phyloP scores from a whole-genome alignment of 2,888 invertebrate genomes.

The Auanema sp. region DNA sequence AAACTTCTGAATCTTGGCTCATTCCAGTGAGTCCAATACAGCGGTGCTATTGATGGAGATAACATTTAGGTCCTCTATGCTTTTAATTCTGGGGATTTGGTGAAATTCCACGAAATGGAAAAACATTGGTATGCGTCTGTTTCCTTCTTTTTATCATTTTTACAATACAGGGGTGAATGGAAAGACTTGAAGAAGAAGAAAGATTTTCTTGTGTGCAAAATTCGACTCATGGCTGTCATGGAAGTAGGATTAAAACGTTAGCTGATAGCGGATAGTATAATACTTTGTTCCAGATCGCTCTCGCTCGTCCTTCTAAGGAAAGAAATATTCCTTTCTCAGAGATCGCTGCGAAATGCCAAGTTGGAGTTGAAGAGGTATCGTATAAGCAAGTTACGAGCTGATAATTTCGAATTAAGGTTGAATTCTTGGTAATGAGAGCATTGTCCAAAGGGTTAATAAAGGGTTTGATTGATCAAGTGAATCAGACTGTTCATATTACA shows the following conservation, averaged over 20 bases:
- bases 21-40: constrained; percentile 68
- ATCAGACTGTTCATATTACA: constrained; percentile 76
- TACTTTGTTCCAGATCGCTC: constrained; percentile 79
- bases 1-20: constrained; percentile 82
- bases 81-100: constrained; percentile 79
- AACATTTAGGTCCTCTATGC: constrained; percentile 70
- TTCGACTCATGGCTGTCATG: constrained; percentile 92
- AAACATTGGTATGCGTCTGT: constrained; percentile 67
- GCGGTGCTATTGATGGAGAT: constrained; percentile 69
- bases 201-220: constrained; percentile 74
- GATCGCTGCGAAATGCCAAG: constrained; percentile 82
- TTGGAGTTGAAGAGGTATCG: constrained; percentile 72
- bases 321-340: constrained; percentile 84
- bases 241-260: constrained; percentile 69
- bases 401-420: constrained; percentile 71
- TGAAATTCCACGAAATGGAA: constrained; percentile 70
- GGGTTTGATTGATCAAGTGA: constrained; percentile 71
- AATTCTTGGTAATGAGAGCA: constrained; percentile 95
- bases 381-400: neutral
- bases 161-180: constrained; percentile 59
- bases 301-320: constrained; percentile 85
- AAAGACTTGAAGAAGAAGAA: constrained; percentile 54
- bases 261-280: neutral
- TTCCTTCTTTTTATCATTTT: too few species aligned
- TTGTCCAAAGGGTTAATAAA: constrained; percentile 88